These are phyloP conservation scores for Tupiocoris notatus DNA, from an alignment of 2,888 invertebrate species.

Conservation along the genomic window DNA sequence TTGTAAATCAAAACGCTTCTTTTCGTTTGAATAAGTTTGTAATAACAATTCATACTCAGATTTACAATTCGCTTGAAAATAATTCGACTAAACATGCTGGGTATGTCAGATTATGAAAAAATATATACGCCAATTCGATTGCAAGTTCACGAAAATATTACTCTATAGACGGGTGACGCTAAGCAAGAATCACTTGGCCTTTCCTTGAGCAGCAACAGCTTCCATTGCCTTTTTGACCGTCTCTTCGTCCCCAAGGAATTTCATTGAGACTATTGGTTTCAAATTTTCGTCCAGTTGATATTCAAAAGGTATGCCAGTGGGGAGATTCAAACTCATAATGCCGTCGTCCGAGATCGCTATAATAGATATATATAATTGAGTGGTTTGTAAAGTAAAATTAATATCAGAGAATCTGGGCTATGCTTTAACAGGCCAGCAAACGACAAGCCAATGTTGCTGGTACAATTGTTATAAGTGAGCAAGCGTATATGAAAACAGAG, in stretches of 20 bases:
- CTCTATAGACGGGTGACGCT: neutral
- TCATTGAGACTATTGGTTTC: conserved; percentile 61
- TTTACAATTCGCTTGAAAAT: neutral
- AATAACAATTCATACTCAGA: too few species aligned
- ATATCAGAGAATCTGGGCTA: neutral
- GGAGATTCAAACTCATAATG: conserved; percentile 63
- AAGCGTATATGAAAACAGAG: too few species aligned
- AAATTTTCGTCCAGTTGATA: conserved; percentile 61
- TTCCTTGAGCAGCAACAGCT: conserved; percentile 62
- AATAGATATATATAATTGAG: conserved; percentile 43
- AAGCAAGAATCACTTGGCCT: conserved; percentile 60
- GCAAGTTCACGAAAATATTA: too few species aligned
- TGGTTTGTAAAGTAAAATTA: neutral
- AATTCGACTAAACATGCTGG: neutral
- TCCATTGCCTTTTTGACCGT: conserved; percentile 63
- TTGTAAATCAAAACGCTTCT: too few species aligned
- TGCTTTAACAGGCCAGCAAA: too few species aligned
- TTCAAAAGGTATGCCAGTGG: conserved; percentile 65
- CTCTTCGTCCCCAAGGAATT: conserved; percentile 64
- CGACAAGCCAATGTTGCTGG: too few species aligned
- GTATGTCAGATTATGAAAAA: neutral
- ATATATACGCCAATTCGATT: neutral
- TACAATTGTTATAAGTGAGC: too few species aligned
- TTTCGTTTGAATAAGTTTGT: too few species aligned
- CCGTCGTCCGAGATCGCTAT: conserved; percentile 59